These are phyloP conservation scores for Nesospiza acunhae DNA, from an alignment of 2,113 vertebrate species.

Conservation along the genomic window DNA sequence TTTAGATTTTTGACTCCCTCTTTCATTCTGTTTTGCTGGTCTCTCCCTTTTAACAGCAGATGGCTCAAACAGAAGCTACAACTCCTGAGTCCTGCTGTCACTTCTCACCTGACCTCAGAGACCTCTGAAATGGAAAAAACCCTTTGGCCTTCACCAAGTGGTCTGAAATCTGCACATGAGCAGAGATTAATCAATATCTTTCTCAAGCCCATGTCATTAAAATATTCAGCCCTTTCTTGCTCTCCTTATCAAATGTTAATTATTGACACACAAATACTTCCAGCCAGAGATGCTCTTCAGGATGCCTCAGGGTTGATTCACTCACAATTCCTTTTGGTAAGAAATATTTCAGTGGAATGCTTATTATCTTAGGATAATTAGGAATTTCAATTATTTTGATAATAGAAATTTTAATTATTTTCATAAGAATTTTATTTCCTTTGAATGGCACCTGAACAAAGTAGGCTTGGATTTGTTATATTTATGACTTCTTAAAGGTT, in stretches of 20 bases:
- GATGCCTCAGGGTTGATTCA: neutral
- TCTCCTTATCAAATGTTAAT: neutral
- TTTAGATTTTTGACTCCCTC: neutral
- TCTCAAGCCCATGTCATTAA: neutral
- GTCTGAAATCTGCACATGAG: neutral
- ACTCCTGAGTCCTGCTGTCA: neutral
- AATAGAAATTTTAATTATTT: neutral
- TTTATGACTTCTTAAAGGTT: neutral
- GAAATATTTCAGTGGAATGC: neutral
- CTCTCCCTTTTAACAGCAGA: neutral
- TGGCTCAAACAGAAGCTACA: neutral
- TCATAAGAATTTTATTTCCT: neutral
- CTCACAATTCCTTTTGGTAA: neutral
- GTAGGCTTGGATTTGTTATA: neutral
- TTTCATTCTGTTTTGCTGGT: neutral
- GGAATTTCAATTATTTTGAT: neutral
- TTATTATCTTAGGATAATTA: neutral
- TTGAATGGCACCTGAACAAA: neutral
- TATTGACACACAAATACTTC: neutral
- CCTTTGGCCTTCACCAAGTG: neutral
- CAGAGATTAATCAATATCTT: neutral
- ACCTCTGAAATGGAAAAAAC: neutral
- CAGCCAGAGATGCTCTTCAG: neutral
- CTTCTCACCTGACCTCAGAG: neutral
- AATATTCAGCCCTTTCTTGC: neutral